These are phyloP conservation scores for Toxotes jaculatrix DNA, from an alignment of 2,113 vertebrate species.

Conservation along the genomic window DNA sequence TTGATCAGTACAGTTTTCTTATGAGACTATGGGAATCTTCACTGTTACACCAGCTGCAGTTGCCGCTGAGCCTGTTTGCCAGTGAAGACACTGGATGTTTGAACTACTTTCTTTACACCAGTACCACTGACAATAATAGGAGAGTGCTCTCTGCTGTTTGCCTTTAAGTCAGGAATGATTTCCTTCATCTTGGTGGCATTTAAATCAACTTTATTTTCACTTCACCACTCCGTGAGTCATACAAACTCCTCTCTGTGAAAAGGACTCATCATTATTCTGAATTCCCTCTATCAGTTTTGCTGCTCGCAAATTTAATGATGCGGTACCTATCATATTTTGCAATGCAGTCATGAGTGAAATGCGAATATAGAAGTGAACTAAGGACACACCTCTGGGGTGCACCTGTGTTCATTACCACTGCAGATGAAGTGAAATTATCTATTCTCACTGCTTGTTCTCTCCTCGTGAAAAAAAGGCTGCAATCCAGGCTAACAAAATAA, in stretches of 20 bases:
- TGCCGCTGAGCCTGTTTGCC: conserved; percentile 5
- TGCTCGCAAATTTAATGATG: conserved; percentile 71
- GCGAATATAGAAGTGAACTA: conserved; percentile 66
- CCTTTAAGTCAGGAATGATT: conserved; percentile 40
- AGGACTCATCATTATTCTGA: conserved; percentile 61
- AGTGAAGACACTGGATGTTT: conserved; percentile 13
- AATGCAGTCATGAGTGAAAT: conserved; percentile 76
- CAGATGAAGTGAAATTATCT: conserved; percentile 59
- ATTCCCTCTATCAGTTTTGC: conserved; percentile 58
- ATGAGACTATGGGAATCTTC: conserved; percentile 25
- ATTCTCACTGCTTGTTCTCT: conserved; percentile 22
- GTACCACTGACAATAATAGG: background rate
- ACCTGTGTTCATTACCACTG: conserved; percentile 66
- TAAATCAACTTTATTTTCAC: conserved; percentile 65
- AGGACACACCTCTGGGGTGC: conserved; percentile 63
- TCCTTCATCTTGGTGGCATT: conserved; percentile 50
- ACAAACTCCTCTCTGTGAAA: conserved; percentile 47
- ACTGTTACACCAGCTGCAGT: background rate
- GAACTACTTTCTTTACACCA: background rate
- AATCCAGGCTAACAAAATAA: background rate
- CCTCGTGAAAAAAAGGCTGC: background rate
- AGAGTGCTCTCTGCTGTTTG: conserved; percentile 27
- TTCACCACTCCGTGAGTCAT: conserved; percentile 43
- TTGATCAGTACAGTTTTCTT: conserved; percentile 29
- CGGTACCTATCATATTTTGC: conserved; percentile 69